Evolutionary conservation across 1,140 invertebrate species (phyloP).

Genomic region (Gryllus bimaculatus): DNA sequence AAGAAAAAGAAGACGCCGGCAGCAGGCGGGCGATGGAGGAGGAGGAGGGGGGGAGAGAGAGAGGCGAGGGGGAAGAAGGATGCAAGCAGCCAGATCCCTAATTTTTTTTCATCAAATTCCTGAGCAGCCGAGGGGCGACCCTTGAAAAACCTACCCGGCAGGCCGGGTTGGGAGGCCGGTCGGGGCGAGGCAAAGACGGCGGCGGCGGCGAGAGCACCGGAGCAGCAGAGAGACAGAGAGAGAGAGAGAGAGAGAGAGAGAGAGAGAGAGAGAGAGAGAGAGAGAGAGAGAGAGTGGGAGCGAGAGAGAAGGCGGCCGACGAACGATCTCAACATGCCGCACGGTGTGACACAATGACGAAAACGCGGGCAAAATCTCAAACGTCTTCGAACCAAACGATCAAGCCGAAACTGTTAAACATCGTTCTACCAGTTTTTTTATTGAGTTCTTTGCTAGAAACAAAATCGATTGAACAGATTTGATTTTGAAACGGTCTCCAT

Average conservation of each 20-base stretch:
- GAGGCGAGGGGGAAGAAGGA: not conserved
- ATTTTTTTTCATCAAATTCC: not conserved
- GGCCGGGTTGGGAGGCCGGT: too few species aligned
- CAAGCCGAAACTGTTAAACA: too few species aligned
- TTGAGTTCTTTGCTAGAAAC: too few species aligned
- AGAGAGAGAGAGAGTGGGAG: not conserved
- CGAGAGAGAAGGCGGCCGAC: not conserved
- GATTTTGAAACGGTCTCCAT: too few species aligned
- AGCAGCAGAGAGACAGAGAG: not conserved
- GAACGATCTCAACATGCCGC: not conserved
- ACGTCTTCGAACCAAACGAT: too few species aligned
- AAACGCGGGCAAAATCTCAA: too few species aligned
- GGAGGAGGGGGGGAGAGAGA: too few species aligned
- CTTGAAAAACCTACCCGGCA: not conserved
- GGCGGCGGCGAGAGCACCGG: not conserved
- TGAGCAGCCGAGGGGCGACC: not conserved
- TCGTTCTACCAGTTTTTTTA: too few species aligned
- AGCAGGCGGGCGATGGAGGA: too few species aligned
- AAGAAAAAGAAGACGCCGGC: not conserved
- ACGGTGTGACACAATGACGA: too few species aligned
- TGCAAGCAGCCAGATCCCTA: not conserved
- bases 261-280: not conserved
- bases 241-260: not conserved
- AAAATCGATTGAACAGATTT: too few species aligned
- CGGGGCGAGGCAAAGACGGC: not conserved